Percentiles rank a stretch among this genome's conserved stretches.
phyloP scores from a whole-genome alignment of 2,113 vertebrate genomes.

The Aythya baeri region DNA sequence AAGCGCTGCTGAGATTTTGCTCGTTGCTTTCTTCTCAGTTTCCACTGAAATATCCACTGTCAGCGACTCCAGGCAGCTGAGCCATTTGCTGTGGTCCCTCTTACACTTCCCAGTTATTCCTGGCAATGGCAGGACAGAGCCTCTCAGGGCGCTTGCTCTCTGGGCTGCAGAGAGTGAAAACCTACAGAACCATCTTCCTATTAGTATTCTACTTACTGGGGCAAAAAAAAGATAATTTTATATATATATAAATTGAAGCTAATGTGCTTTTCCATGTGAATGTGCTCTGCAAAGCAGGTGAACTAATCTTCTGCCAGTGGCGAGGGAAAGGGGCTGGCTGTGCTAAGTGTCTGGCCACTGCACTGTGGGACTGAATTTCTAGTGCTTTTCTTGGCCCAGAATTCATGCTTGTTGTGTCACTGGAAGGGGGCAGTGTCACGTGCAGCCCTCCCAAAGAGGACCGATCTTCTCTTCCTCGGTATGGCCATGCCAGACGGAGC shows the following conservation, averaged over 20 bases:
- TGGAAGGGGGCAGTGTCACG: accelerated
- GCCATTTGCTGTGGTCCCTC: not conserved
- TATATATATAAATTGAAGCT: not conserved
- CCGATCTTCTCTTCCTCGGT: not conserved
- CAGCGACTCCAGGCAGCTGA: not conserved
- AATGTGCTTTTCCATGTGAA: not conserved
- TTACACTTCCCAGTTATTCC: not conserved
- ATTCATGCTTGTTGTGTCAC: not conserved
- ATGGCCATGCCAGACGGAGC: not conserved
- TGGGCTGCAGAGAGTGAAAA: not conserved
- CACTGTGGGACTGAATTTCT: accelerated
- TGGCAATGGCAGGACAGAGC: not conserved
- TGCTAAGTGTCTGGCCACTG: accelerated
- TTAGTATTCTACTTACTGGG: not conserved
- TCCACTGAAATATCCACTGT: not conserved
- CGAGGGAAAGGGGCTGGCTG: not conserved
- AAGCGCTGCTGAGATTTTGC: not conserved
- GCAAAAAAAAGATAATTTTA: not conserved
- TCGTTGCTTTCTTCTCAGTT: not conserved
- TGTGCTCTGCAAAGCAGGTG: not conserved
- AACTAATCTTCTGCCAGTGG: not conserved
- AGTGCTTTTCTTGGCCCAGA: accelerated
- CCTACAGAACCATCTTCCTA: not conserved
- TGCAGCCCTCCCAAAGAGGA: not conserved
- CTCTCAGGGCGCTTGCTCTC: too few relatives aligned